Conservation (phyloP, 2,888 invertebrate species). For the Mythimna pallens region DNA sequence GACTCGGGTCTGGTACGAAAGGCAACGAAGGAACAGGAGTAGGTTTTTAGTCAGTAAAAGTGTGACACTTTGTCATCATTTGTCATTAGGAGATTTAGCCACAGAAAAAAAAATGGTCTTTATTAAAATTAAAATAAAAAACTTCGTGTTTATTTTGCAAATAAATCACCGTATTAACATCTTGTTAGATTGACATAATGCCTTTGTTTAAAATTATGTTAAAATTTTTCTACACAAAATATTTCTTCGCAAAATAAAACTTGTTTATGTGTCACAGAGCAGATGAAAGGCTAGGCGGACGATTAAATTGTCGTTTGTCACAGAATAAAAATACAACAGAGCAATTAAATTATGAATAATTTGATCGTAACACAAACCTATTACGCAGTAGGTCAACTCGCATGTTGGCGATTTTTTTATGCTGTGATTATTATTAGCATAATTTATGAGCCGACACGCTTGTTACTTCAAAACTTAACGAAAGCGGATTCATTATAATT, state of each 20-base stretch:
- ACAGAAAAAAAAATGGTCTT: not conserved
- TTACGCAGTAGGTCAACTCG: constrained; percentile 29
- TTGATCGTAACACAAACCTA: constrained; percentile 31
- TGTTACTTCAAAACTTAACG: constrained; percentile 29
- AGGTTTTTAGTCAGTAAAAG: too few relatives aligned
- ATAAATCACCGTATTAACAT: constrained; percentile 18
- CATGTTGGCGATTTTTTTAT: constrained; percentile 18
- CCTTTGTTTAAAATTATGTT: constrained; percentile 5
- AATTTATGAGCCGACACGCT: constrained; percentile 42
- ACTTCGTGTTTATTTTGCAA: not conserved
- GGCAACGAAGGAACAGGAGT: too few relatives aligned
- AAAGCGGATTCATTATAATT: constrained; percentile 37
- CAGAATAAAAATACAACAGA: constrained; percentile 16
- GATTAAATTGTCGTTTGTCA: constrained; percentile 17
- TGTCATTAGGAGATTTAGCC: too few relatives aligned
- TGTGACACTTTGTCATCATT: too few relatives aligned
- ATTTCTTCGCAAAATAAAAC: not conserved
- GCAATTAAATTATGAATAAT: constrained; percentile 20
- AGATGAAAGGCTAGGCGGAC: not conserved
- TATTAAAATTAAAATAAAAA: not conserved
- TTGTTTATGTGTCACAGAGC: not conserved
- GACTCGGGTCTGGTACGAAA: too few relatives aligned
- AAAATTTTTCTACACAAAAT: not conserved
- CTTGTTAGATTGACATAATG: constrained; percentile 6
- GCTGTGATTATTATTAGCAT: constrained; percentile 42